Evolutionary conservation across 2,113 vertebrate genomes (phyloP).

Genomic region (Hystrix cristata): DNA sequence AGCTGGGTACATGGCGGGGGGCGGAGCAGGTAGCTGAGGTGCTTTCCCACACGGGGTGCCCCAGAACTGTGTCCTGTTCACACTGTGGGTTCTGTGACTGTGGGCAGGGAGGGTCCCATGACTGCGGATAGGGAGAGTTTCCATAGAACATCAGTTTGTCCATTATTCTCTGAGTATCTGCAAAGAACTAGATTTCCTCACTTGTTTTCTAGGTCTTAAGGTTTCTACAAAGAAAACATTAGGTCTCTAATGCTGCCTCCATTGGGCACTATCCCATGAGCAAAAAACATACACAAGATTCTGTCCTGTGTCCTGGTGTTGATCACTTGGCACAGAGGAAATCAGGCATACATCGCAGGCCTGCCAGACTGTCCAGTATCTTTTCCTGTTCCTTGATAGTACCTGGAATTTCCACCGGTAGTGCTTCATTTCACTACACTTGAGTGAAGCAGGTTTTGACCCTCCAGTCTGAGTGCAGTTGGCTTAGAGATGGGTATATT

Average conservation of each 20-base stretch:
- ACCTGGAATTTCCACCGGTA: background rate
- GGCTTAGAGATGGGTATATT: background rate
- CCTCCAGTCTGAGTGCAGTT: background rate
- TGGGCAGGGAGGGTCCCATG: rapidly evolving
- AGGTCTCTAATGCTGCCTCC: background rate
- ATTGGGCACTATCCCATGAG: background rate
- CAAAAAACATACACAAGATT: background rate
- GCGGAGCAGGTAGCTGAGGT: background rate
- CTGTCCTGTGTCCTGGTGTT: background rate
- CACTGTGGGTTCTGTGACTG: too few species aligned
- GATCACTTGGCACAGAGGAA: background rate
- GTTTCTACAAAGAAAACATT: background rate
- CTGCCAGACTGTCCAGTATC: background rate
- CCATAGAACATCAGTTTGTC: background rate
- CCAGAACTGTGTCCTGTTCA: background rate
- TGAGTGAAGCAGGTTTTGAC: background rate
- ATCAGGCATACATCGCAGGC: background rate
- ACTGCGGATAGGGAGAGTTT: background rate
- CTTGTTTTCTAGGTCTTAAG: background rate
- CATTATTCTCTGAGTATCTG: background rate
- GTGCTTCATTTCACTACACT: background rate
- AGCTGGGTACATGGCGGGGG: background rate
- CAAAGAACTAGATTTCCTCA: background rate
- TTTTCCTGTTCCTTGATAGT: background rate
- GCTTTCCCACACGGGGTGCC: background rate